Conservation (phyloP, 2,113 vertebrate species). For the Zootoca vivipara region DNA sequence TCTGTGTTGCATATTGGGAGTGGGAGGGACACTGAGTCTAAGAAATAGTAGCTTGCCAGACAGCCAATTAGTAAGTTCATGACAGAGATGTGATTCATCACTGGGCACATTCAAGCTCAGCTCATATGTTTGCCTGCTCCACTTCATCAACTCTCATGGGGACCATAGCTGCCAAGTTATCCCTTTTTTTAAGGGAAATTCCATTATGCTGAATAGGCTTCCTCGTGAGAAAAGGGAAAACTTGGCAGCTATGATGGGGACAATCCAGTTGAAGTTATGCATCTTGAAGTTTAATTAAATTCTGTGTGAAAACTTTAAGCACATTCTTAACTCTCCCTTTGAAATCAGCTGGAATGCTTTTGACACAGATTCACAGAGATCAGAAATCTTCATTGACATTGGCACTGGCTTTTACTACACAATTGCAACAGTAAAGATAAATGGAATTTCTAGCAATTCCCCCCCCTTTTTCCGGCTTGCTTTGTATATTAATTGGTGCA, state of each 20-base stretch:
- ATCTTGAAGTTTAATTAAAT: neutral
- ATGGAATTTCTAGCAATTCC: neutral
- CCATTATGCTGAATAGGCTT: no score
- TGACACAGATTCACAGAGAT: neutral
- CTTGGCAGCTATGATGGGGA: no score
- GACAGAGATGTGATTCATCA: neutral
- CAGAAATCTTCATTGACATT: neutral
- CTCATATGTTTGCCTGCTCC: neutral
- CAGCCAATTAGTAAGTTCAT: neutral
- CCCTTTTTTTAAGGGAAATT: no score
- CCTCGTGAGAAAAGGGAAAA: no score
- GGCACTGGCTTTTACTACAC: neutral
- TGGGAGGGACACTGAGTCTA: neutral
- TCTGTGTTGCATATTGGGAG: neutral
- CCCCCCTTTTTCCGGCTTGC: neutral
- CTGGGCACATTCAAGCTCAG: neutral
- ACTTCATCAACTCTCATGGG: neutral
- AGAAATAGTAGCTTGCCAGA: neutral
- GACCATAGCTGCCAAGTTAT: no score
- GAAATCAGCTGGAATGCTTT: neutral
- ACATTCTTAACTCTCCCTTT: neutral
- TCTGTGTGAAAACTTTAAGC: neutral
- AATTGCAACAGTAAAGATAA: neutral
- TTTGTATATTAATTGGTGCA: constrained; percentile 25
- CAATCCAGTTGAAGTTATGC: neutral